phyloP scores from a whole-genome alignment of 1,140 invertebrate genomes.

The Streblospio benedicti region DNA sequence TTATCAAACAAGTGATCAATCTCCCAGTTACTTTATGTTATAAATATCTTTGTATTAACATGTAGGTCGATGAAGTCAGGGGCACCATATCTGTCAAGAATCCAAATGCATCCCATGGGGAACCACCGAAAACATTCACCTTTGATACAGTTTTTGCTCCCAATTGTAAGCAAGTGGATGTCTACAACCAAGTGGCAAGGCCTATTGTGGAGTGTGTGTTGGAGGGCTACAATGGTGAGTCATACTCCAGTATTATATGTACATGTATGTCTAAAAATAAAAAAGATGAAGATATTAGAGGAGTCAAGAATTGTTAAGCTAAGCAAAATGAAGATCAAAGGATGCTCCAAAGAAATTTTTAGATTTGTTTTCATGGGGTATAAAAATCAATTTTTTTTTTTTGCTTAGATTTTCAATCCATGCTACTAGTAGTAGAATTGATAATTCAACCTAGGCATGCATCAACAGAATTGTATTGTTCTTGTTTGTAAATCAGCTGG shows the following conservation, averaged over 20 bases:
- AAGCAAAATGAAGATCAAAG: no score
- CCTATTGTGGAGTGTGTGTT: slow-evolving; percentile 89
- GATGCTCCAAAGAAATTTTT: no score
- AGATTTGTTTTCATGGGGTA: no score
- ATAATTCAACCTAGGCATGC: no score
- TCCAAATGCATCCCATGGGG: slow-evolving; percentile 41
- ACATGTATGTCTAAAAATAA: neutral
- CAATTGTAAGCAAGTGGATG: slow-evolving; percentile 64
- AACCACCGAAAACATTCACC: slow-evolving; percentile 68
- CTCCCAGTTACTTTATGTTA: neutral
- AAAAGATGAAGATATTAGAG: neutral
- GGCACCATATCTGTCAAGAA: slow-evolving; percentile 70
- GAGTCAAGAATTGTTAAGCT: no score
- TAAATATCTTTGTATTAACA: neutral
- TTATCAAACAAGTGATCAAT: neutral
- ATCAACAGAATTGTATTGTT: no score
- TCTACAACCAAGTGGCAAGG: slow-evolving; percentile 80
- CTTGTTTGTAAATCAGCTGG: no score
- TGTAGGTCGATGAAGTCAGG: slow-evolving; percentile 62
- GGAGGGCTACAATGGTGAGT: slow-evolving; percentile 79
- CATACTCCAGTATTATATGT: neutral
- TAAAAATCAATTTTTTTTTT: no score
- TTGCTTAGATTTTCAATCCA: no score
- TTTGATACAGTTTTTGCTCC: slow-evolving; percentile 64
- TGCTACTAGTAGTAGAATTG: no score